Evolutionary conservation across 2,113 vertebrate species (phyloP), one percentile per base, ranked within the genome.

Genomic region (Elanoides forficatus): DNA sequence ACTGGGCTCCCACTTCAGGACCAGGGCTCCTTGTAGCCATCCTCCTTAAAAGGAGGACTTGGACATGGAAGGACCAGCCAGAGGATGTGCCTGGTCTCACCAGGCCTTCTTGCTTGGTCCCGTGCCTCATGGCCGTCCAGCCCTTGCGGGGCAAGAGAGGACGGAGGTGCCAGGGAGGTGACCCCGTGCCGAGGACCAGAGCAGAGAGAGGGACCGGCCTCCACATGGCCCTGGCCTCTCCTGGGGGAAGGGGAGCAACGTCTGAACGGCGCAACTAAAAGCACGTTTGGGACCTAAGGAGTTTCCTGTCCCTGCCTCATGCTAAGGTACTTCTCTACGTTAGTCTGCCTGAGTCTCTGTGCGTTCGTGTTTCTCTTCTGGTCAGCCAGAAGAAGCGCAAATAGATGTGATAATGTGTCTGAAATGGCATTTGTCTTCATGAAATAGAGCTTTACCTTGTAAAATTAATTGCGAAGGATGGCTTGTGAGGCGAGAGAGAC

Each of bases 1-100:
- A 6, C 38, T 1, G 13, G 18, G 21, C 42, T 94, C 30, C 42
- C 1, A 0, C 32, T 22, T 42, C 3, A 1, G 25, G 27, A 34
- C 20, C 5, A 1, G 26, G 29, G 11, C 50, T 55, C 9, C 40
- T 60, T 0, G 0, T 34, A 42, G 25, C 36, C 4, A 0, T 43
- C 25, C 36, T 58, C 34, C 59, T 0, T 1, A 42, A 32, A 36
- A 20, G 34, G 30, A 62, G 10, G 27, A 14, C 29, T 47, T 26
- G 21, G 4, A 6, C 1, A 0, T 58, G 58, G 52, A 60, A 78
- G 34, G 42, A 21, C 19, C 42, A 45, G 42, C 32, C 59, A 36
- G 60, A 26, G 27, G 48, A 58, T 0, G 0, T 32, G 27, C 10
- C n/a, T 4, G 7, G 40, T 80, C n/a, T 50, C 40, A 43, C 34